These are phyloP conservation scores for Pituophis catenifer DNA, from an alignment of 2,113 vertebrate species.

Conservation along the genomic window DNA sequence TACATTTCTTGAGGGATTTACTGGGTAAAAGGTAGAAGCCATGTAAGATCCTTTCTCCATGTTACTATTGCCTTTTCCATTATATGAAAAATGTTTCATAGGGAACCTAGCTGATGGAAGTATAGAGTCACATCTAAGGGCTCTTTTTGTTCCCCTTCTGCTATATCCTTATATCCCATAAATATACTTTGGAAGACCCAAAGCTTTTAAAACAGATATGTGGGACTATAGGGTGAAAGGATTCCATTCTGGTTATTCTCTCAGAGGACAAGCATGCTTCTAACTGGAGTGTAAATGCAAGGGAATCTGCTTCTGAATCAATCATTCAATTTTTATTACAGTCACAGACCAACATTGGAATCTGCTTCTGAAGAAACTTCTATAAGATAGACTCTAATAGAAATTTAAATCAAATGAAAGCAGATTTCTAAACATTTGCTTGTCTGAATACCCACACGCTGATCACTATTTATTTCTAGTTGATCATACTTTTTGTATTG, in stretches of 20 bases:
- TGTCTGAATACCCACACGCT: neutral
- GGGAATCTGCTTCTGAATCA: neutral
- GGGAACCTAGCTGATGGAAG: neutral
- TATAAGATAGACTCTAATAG: neutral
- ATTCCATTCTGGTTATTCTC: neutral
- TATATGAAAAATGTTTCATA: neutral
- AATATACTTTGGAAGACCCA: neutral
- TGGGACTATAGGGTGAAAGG: neutral
- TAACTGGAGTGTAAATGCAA: neutral
- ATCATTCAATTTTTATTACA: neutral
- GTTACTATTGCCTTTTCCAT: neutral
- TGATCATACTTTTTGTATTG: neutral
- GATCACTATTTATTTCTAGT: neutral
- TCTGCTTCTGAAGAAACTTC: neutral
- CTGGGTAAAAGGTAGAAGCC: neutral
- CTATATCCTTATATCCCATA: neutral
- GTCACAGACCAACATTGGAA: neutral
- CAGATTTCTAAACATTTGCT: neutral
- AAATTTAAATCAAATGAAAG: neutral
- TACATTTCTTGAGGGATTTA: neutral
- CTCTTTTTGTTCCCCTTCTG: neutral
- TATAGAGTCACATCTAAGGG: neutral
- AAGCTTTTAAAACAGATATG: neutral
- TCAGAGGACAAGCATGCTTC: neutral
- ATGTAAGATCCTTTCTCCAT: neutral